phyloP scores from a whole-genome alignment of 2,888 invertebrate genomes.

The Dugesia japonica region DNA sequence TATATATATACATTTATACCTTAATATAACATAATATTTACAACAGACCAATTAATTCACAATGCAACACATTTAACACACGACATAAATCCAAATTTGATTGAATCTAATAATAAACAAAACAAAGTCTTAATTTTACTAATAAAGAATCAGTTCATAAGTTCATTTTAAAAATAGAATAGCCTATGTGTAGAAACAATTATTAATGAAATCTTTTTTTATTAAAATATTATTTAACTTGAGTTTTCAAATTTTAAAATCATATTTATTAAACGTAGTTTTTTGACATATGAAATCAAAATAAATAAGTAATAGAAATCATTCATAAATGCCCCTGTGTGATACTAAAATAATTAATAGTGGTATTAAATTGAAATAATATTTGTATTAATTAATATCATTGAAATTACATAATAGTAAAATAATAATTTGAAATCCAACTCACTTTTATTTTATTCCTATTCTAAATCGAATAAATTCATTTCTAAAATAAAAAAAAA shows the following conservation, averaged over 20 bases:
- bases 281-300: too few species aligned
- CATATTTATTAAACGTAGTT: too few species aligned
- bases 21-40: background rate
- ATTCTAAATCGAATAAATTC: background rate
- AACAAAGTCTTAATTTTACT: conserved; percentile 16
- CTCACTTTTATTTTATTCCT: background rate
- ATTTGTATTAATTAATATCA: too few species aligned
- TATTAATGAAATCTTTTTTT: background rate
- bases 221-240: background rate
- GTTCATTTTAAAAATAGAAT: conserved; percentile 12
- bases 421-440: too few species aligned
- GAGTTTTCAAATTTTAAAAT: too few species aligned
- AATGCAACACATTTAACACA: background rate
- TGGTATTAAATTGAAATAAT: too few species aligned
- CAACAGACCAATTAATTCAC: background rate
- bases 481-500: background rate
- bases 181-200: background rate
- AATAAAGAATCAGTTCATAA: conserved; percentile 1
- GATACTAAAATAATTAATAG: too few species aligned
- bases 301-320: too few species aligned
- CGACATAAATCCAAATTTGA: background rate
- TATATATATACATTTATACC: background rate
- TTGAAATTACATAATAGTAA: too few species aligned
- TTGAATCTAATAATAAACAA: conserved; percentile 3
- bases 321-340: too few species aligned